phyloP scores from a whole-genome alignment of 2,797 vertebrate genomes.

The Melanotaenia parkinsoni region DNA sequence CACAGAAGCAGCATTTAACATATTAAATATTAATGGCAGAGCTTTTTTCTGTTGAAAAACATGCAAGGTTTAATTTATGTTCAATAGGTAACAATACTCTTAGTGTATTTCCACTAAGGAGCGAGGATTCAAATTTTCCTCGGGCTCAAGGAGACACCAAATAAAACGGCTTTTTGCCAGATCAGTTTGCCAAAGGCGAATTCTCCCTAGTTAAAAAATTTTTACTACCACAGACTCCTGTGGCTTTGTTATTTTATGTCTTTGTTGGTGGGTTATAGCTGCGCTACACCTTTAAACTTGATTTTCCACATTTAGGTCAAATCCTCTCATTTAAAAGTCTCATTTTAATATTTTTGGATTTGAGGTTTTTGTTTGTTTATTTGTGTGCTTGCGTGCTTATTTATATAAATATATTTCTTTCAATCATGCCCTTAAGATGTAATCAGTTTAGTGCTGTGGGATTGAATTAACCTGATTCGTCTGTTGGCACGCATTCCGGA shows the following conservation, averaged over 20 bases:
- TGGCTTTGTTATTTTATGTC: slow-evolving; percentile 50
- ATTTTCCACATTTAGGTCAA: slow-evolving; percentile 36
- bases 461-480: neutral
- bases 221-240: slow-evolving; percentile 44
- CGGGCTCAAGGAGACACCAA: slow-evolving; percentile 39
- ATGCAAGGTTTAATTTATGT: too few species aligned
- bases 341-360: neutral
- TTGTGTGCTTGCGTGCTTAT: neutral
- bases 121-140: slow-evolving; percentile 32
- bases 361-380: neutral
- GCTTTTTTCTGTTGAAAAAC: neutral
- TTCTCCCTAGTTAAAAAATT: slow-evolving; percentile 41
- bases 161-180: slow-evolving; percentile 46
- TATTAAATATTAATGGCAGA: neutral
- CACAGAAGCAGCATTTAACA: neutral
- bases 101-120: slow-evolving; percentile 29
- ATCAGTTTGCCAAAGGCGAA: slow-evolving; percentile 57
- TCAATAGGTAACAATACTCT: neutral
- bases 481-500: slow-evolving; percentile 2
- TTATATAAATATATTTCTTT: neutral
- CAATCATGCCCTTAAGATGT: neutral
- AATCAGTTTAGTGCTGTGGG: neutral
- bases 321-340: neutral
- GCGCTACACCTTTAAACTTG: slow-evolving; percentile 34
- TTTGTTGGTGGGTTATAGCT: slow-evolving; percentile 39